These are phyloP conservation scores for Willisornis vidua DNA, from an alignment of 2,113 vertebrate genomes.

Conservation along the genomic window DNA sequence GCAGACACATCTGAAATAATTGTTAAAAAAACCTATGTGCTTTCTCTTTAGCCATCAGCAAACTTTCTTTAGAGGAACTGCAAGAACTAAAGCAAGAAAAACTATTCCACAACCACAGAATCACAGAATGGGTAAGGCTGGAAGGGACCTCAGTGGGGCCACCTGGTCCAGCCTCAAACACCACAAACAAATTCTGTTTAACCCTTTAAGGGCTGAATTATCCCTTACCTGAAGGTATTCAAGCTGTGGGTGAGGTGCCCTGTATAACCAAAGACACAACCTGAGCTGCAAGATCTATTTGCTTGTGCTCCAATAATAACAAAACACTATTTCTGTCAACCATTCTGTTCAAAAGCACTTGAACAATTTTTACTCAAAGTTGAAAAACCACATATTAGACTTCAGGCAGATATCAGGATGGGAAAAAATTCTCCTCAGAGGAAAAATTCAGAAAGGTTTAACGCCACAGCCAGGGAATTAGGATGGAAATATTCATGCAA, in stretches of 20 bases:
- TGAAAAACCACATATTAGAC: background rate
- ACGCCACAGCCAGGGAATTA: background rate
- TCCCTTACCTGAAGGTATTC: background rate
- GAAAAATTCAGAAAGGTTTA: background rate
- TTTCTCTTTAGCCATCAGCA: background rate
- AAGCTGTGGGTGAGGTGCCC: background rate
- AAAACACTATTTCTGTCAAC: background rate
- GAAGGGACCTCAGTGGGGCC: background rate
- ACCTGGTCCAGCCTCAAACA: background rate
- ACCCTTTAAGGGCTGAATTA: background rate
- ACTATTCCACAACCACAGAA: background rate
- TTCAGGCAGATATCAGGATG: background rate
- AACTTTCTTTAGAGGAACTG: background rate
- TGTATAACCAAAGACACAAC: background rate
- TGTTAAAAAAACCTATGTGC: background rate
- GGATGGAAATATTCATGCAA: background rate
- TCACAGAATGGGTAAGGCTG: background rate
- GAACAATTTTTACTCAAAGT: background rate
- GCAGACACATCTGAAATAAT: background rate
- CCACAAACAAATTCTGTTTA: background rate
- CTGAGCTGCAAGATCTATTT: background rate
- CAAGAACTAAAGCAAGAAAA: background rate
- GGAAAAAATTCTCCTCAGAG: background rate
- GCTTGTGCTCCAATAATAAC: background rate
- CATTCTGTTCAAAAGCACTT: background rate